Percentiles rank a stretch among this genome's conserved stretches.
These are phyloP conservation scores for Melipona beecheii DNA, from an alignment of 2,888 invertebrate genomes.

Conservation along the genomic window DNA sequence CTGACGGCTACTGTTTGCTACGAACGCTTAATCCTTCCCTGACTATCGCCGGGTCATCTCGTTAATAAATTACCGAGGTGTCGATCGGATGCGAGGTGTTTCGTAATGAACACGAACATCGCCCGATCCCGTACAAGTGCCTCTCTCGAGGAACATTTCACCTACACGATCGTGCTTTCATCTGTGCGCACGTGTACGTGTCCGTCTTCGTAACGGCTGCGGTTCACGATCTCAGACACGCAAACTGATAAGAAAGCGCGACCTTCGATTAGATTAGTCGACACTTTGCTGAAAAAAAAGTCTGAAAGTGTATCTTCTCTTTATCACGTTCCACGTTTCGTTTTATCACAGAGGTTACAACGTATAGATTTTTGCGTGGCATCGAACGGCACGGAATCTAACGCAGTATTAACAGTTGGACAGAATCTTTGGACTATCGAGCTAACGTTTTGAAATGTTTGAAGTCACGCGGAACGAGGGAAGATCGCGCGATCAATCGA, in stretches of 20 bases:
- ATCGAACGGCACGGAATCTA: too few species aligned
- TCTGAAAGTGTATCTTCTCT: too few species aligned
- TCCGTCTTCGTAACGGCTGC: background rate
- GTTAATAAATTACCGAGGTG: conserved; percentile 64
- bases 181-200: background rate
- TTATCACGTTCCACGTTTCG: too few species aligned
- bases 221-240: background rate
- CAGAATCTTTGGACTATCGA: too few species aligned
- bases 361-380: too few species aligned
- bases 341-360: too few species aligned
- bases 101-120: conserved; percentile 34
- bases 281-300: background rate
- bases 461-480: too few species aligned
- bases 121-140: conserved; percentile 17
- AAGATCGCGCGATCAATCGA: too few species aligned
- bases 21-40: conserved; percentile 50
- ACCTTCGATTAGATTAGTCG: background rate
- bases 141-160: conserved; percentile 12
- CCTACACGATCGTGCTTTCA: conserved; percentile 11
- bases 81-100: conserved; percentile 42
- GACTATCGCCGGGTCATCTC: conserved; percentile 61
- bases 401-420: too few species aligned
- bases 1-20: conserved; percentile 51
- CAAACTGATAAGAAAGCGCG: background rate
- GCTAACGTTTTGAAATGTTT: too few species aligned